A percentile compares a stretch with the other conserved stretches of the same genome.
Evolutionary conservation across 2,888 invertebrate species (phyloP).

Genomic region (Drosophila longiperda): DNA sequence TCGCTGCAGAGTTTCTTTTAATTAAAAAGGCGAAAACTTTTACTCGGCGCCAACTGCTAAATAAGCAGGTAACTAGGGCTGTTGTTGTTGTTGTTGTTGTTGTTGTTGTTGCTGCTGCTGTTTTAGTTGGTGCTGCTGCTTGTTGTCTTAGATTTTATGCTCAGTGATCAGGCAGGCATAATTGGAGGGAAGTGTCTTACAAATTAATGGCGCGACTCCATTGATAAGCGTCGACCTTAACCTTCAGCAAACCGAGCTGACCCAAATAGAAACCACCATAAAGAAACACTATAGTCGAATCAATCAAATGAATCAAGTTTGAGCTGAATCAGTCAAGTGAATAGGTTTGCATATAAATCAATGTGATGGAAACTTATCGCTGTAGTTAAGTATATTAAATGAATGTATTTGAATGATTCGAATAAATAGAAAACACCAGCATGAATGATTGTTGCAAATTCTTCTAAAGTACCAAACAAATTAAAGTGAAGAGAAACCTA

Average conservation of each 20-base stretch:
- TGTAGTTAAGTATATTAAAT: conserved; percentile 1
- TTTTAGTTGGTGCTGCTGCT: conserved; percentile 34
- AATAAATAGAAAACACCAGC: neutral
- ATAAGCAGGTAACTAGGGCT: conserved; percentile 77
- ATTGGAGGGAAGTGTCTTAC: conserved; percentile 55
- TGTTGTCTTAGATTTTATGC: conserved; percentile 78
- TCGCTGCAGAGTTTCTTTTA: conserved; percentile 75
- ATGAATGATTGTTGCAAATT: neutral
- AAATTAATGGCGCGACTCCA: conserved; percentile 57
- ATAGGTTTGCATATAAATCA: conserved; percentile 3
- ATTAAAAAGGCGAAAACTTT: conserved; percentile 78
- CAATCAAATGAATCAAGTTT: conserved; percentile 9
- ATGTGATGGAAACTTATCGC: conserved; percentile 2
- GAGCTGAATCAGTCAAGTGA: conserved; percentile 24
- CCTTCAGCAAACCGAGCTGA: conserved; percentile 38
- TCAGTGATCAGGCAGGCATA: conserved; percentile 69
- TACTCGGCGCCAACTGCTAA: conserved; percentile 68
- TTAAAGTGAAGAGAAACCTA: neutral
- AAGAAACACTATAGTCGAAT: conserved; percentile 9
- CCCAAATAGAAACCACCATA: conserved; percentile 5
- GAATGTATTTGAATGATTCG: conserved; percentile 8
- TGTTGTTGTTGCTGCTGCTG: conserved; percentile 30
- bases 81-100: conserved; percentile 19
- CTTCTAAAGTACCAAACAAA: neutral
- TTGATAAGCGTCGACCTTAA: conserved; percentile 58